phyloP scores from a whole-genome alignment of 2,797 vertebrate species.

The Smutsia gigantea region DNA sequence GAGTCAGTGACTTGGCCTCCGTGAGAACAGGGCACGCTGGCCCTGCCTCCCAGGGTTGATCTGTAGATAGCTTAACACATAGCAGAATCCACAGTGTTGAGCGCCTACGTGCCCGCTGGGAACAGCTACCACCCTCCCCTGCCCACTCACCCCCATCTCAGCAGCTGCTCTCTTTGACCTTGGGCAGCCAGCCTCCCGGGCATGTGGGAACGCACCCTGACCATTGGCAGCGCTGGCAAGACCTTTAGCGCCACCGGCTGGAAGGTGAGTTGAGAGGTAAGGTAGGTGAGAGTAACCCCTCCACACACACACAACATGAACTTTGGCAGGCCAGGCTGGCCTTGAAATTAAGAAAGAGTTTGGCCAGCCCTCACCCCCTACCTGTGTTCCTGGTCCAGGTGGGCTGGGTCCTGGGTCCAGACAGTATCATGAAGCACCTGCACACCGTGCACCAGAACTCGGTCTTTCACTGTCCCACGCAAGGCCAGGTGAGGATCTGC shows the following conservation, averaged over 20 bases:
- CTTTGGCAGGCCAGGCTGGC: neutral
- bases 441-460: constrained; percentile 94
- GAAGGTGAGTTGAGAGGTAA: constrained; percentile 90
- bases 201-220: constrained; percentile 97
- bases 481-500: constrained; percentile 90
- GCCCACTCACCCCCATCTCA: neutral
- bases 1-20: neutral
- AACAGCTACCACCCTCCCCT: neutral
- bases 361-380: neutral
- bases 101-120: neutral
- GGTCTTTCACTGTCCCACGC: constrained; percentile 93
- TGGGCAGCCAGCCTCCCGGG: constrained; percentile 93
- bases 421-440: constrained; percentile 91
- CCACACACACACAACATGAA: accelerated
- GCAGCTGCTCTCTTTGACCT: constrained; percentile 30
- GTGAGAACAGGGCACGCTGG: neutral
- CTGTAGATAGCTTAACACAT: neutral
- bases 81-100: accelerated
- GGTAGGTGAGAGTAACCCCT: accelerated
- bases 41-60: neutral
- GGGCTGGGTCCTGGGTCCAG: constrained; percentile 93
- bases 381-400: constrained; percentile 87
- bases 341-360: neutral
- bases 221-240: constrained; percentile 94
- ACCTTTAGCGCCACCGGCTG: constrained; percentile 96